Percentiles rank a stretch among this genome's conserved stretches.
Evolutionary conservation across 2,113 vertebrate genomes (phyloP).

Genomic region (Lamprologus callipterus): DNA sequence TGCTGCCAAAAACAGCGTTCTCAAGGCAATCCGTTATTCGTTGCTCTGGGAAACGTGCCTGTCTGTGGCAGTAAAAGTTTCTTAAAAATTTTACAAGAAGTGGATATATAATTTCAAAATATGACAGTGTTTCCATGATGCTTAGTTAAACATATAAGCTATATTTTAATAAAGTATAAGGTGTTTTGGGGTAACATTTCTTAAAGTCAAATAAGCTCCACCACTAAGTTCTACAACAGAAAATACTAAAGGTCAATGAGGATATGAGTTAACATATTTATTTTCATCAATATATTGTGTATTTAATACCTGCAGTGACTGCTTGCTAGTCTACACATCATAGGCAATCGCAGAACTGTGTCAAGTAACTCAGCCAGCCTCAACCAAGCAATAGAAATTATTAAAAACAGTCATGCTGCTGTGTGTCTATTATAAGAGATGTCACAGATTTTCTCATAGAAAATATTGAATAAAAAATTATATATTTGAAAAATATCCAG

Average conservation of each 20-base stretch:
- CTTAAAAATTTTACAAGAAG: neutral
- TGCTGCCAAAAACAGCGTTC: constrained; percentile 7
- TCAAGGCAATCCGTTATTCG: constrained; percentile 22
- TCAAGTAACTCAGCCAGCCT: constrained; percentile 2
- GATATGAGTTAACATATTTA: neutral
- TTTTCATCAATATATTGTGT: neutral
- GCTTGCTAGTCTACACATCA: neutral
- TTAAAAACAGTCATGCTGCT: constrained; percentile 22
- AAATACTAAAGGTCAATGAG: neutral
- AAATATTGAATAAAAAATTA: neutral
- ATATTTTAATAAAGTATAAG: neutral
- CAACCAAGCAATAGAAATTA: neutral
- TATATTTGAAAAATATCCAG: neutral
- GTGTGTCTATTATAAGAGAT: constrained; percentile 28
- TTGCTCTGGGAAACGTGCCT: neutral
- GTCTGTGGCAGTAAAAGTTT: neutral
- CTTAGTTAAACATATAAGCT: neutral
- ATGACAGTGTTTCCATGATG: neutral
- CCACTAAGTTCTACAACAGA: neutral
- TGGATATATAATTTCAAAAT: neutral
- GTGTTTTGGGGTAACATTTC: neutral
- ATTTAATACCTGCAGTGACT: neutral
- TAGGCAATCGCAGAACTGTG: neutral
- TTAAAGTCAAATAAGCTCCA: neutral
- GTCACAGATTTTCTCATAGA: neutral